Conservation (phyloP, 1,140 invertebrate genomes). For the Glossosoma conforme region DNA sequence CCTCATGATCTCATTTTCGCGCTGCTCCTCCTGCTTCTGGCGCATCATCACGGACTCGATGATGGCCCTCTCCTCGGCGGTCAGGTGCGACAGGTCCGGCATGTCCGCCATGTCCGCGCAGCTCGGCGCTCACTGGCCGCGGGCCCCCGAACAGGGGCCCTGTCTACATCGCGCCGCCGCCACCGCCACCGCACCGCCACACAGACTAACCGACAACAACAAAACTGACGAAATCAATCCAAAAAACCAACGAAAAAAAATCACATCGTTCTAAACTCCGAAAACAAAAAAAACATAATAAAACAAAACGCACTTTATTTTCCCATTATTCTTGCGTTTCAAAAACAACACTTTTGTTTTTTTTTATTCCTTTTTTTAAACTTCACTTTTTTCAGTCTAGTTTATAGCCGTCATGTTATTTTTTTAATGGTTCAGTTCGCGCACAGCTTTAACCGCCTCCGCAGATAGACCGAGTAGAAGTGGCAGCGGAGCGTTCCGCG, state of each 20-base stretch:
- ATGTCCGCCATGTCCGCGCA: slow-evolving; percentile 65
- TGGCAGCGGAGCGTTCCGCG: slow-evolving; percentile 1
- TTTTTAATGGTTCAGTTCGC: not conserved
- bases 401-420: too few relatives aligned
- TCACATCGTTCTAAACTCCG: too few relatives aligned
- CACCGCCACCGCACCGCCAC: not conserved
- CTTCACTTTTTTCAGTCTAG: too few relatives aligned
- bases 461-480: slow-evolving; percentile 20
- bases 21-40: slow-evolving; percentile 94
- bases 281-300: too few relatives aligned
- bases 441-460: slow-evolving; percentile 20
- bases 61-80: slow-evolving; percentile 93
- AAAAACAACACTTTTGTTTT: too few relatives aligned
- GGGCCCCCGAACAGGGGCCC: slow-evolving; percentile 41
- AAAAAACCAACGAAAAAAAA: too few relatives aligned
- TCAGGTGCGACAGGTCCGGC: slow-evolving; percentile 96
- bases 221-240: not conserved
- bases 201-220: not conserved
- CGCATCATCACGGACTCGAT: slow-evolving; percentile 95
- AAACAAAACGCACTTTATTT: too few relatives aligned
- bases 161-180: slow-evolving; percentile 10
- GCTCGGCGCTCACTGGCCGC: slow-evolving; percentile 34
- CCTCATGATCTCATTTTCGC: slow-evolving; percentile 93
- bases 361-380: too few relatives aligned
- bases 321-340: too few relatives aligned